Percentiles rank a stretch among this genome's conserved stretches.
These are phyloP conservation scores for Hirudinaria manillensis DNA, from an alignment of 2,888 invertebrate species.

Conservation along the genomic window DNA sequence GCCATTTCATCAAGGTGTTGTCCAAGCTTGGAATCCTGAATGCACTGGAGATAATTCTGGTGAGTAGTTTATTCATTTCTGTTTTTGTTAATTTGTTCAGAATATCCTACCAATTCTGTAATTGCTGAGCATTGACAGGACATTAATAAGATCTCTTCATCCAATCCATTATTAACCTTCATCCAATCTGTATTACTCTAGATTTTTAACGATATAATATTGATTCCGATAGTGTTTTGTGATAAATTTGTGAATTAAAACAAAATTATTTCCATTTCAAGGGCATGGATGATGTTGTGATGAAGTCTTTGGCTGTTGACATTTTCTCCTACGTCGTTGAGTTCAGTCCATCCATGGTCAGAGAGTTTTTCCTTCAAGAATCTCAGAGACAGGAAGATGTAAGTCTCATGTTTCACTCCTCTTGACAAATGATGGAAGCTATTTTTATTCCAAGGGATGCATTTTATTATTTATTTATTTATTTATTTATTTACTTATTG, in stretches of 20 bases:
- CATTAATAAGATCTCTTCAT: too few relatives aligned
- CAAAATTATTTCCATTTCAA: too few relatives aligned
- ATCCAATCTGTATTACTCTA: too few relatives aligned
- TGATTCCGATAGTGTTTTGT: too few relatives aligned
- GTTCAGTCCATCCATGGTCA: slow-evolving; percentile 90
- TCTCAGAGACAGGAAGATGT: slow-evolving; percentile 78
- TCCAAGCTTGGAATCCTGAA: slow-evolving; percentile 52
- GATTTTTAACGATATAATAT: too few relatives aligned
- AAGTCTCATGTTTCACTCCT: slow-evolving; percentile 47
- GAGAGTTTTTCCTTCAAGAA: slow-evolving; percentile 92
- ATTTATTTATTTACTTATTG: neutral
- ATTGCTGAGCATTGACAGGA: too few relatives aligned
- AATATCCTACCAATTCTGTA: too few relatives aligned
- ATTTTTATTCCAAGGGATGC: neutral
- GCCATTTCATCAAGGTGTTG: slow-evolving; percentile 67
- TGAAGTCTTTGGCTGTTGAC: slow-evolving; percentile 93
- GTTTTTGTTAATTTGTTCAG: too few relatives aligned
- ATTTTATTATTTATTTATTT: too few relatives aligned
- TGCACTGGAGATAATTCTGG: slow-evolving; percentile 52
- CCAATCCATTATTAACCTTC: too few relatives aligned
- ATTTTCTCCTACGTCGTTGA: slow-evolving; percentile 96
- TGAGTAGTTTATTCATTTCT: slow-evolving; percentile 38
- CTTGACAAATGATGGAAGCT: neutral
- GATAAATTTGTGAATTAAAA: too few relatives aligned
- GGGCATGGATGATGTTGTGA: slow-evolving; percentile 81